Evolutionary conservation across 2,797 vertebrate genomes (phyloP).

Genomic region (Uromys caudimaculatus): DNA sequence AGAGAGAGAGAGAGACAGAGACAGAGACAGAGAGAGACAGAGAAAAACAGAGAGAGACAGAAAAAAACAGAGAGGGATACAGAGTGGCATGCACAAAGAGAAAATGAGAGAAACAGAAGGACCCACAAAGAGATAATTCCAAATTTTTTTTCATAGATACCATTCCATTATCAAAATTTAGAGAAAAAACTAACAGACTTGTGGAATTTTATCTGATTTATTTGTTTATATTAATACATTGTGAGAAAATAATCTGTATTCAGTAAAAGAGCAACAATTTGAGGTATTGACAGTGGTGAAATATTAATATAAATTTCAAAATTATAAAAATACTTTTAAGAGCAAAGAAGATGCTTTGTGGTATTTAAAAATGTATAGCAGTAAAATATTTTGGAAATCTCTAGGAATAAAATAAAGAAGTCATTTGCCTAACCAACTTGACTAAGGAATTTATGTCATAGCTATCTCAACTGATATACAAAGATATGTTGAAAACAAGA

Average conservation of each 20-base stretch:
- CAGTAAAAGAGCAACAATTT: not conserved
- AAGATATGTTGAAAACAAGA: not conserved
- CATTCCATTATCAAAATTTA: not conserved
- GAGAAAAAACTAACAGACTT: not conserved
- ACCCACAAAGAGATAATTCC: not conserved
- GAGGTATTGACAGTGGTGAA: not conserved
- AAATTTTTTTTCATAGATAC: not conserved
- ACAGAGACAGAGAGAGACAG: not conserved
- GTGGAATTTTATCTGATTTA: not conserved
- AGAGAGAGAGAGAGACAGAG: not conserved
- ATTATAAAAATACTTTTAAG: not conserved
- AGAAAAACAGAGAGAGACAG: not conserved
- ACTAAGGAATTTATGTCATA: not conserved
- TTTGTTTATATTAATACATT: not conserved
- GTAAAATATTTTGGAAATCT: constrained; percentile 1
- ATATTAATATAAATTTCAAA: constrained; percentile 6
- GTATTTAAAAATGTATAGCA: not conserved
- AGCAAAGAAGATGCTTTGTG: not conserved
- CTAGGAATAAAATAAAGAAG: not conserved
- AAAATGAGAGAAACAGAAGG: not conserved
- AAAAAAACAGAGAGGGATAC: not conserved
- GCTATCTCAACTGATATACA: not conserved
- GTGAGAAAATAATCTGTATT: not conserved
- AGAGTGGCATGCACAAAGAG: too few relatives aligned
- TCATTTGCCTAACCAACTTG: not conserved